Evolutionary conservation across 2,888 invertebrate species (phyloP).

Genomic region (Pristionchus japonicus): DNA sequence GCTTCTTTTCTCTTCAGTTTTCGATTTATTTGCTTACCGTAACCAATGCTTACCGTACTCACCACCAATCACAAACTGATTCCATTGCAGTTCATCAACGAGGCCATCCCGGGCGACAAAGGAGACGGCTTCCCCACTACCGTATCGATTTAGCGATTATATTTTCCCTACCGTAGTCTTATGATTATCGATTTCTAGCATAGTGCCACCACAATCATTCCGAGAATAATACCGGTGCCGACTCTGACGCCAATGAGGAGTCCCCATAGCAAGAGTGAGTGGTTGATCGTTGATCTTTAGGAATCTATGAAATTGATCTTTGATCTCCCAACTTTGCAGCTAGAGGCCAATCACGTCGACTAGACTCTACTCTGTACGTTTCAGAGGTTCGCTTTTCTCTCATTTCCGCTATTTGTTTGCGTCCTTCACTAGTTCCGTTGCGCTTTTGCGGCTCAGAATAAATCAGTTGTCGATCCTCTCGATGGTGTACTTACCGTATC

Average conservation of each 20-base stretch:
- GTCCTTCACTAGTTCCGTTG: neutral
- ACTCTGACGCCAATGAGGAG: neutral
- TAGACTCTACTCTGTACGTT: constrained; percentile 34
- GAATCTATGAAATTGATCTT: neutral
- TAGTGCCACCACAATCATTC: neutral
- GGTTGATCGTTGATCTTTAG: neutral
- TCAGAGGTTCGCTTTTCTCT: constrained; percentile 45
- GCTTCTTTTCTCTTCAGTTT: neutral
- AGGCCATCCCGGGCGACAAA: neutral
- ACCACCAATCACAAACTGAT: neutral
- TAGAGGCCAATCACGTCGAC: neutral
- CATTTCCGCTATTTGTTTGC: neutral
- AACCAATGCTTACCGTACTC: neutral
- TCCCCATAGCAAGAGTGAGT: neutral
- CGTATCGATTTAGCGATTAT: neutral
- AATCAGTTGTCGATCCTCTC: constrained; percentile 5
- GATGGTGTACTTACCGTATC: constrained; percentile 15
- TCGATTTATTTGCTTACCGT: neutral
- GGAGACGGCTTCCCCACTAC: constrained; percentile 15
- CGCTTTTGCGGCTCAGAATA: neutral
- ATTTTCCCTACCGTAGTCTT: neutral
- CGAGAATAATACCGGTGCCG: constrained; percentile 44
- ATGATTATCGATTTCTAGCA: constrained; percentile 24
- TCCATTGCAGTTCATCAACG: constrained; percentile 42
- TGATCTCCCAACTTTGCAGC: constrained; percentile 2